These are phyloP conservation scores for Stictonetta naevosa DNA, from an alignment of 2,113 vertebrate genomes.

Conservation along the genomic window DNA sequence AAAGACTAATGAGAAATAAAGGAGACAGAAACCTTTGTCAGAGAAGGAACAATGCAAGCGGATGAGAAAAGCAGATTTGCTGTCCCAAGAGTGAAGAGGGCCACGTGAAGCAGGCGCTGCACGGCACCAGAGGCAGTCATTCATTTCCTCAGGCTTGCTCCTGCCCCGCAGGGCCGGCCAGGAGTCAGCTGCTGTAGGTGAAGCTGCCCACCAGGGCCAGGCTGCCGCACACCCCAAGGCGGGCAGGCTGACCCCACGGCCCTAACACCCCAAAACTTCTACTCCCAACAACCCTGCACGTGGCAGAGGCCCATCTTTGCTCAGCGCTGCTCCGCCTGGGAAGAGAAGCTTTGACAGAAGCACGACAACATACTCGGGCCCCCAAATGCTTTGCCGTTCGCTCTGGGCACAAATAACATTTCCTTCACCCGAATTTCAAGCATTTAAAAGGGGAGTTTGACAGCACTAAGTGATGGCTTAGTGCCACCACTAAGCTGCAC, in stretches of 20 bases:
- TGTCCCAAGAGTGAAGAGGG: not conserved
- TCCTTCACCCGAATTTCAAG: not conserved
- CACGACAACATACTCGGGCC: not conserved
- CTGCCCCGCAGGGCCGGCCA: not conserved
- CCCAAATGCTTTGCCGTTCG: not conserved
- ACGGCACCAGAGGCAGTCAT: not conserved
- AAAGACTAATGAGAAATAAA: not conserved
- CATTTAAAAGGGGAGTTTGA: not conserved
- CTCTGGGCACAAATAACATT: not conserved
- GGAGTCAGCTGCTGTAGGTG: not conserved
- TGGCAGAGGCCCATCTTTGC: not conserved
- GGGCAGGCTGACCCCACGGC: not conserved
- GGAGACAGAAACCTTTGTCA: not conserved
- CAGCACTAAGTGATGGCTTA: not conserved
- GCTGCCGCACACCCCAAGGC: not conserved
- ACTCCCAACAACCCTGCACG: not conserved
- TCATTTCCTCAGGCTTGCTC: not conserved
- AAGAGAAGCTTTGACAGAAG: not conserved
- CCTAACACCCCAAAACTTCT: not conserved
- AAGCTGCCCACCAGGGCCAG: not conserved
- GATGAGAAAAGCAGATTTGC: not conserved
- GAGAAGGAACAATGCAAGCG: not conserved
- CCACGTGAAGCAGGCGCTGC: not conserved
- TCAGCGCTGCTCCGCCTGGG: not conserved
- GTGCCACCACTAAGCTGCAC: not conserved